A percentile compares a stretch with the other conserved stretches of the same genome.
phyloP scores from a whole-genome alignment of 2,888 invertebrate species.

The Asteroscopus sphinx region DNA sequence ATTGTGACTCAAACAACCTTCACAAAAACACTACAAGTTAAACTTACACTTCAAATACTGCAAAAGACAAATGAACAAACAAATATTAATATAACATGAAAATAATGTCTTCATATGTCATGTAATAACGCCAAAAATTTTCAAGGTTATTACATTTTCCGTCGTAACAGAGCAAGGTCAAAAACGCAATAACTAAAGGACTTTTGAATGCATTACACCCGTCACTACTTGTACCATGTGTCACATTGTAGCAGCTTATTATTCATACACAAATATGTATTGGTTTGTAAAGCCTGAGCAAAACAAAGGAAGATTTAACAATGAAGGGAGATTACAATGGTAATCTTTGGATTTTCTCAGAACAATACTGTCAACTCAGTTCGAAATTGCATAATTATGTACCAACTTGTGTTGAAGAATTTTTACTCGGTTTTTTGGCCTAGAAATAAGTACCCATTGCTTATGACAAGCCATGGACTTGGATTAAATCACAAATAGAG shows the following conservation, averaged over 20 bases:
- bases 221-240: constrained; percentile 7
- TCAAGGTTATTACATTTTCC: constrained; percentile 18
- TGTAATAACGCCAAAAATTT: constrained; percentile 17
- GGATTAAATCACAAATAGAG: too few relatives aligned
- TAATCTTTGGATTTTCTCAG: constrained; percentile 21
- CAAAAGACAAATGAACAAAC: too few relatives aligned
- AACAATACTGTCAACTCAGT: constrained; percentile 10
- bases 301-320: constrained; percentile 33
- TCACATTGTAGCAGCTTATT: neutral
- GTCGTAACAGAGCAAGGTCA: constrained; percentile 31
- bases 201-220: constrained; percentile 8
- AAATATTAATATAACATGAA: neutral
- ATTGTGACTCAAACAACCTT: neutral
- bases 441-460: too few relatives aligned
- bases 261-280: constrained; percentile 25
- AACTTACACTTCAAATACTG: too few relatives aligned
- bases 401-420: neutral
- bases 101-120: constrained; percentile 4
- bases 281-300: constrained; percentile 9
- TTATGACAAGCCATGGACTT: too few relatives aligned
- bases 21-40: too few relatives aligned
- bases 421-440: neutral
- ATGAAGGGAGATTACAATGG: constrained; percentile 24
- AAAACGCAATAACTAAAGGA: constrained; percentile 30
- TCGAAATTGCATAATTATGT: neutral